Conservation (phyloP, 2,113 vertebrate genomes). For the Gavia stellata region DNA sequence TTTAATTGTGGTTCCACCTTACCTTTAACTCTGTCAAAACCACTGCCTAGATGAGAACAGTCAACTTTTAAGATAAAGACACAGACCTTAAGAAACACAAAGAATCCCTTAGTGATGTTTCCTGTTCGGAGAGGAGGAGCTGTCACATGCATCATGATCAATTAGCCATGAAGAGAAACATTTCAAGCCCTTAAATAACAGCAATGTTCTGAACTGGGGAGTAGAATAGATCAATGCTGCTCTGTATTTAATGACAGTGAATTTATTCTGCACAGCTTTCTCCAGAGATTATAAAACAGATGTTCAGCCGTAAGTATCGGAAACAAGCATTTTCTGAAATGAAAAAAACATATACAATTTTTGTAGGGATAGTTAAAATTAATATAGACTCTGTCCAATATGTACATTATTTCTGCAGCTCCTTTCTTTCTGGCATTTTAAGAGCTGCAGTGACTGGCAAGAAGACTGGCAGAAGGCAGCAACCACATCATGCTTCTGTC, state of each 20-base stretch:
- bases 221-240: neutral
- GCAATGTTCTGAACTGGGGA: neutral
- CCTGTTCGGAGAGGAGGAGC: neutral
- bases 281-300: constrained; percentile 12
- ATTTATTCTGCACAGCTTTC: constrained; percentile 9
- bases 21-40: neutral
- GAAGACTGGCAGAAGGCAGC: neutral
- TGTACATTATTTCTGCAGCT: neutral
- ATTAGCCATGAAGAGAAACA: constrained; percentile 33
- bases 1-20: neutral
- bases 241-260: neutral
- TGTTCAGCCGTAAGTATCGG: constrained; percentile 3
- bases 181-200: constrained; percentile 4
- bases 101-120: neutral
- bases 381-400: neutral
- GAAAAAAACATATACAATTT: neutral
- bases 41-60: neutral
- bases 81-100: neutral
- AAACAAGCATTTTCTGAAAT: neutral
- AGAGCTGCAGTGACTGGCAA: neutral
- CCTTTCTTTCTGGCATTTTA: neutral
- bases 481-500: neutral
- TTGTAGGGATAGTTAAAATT: neutral
- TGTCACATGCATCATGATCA: neutral
- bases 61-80: neutral